Conservation (phyloP, 53 echinoderm and acorn worm species). For the Holothuria scabra region DNA sequence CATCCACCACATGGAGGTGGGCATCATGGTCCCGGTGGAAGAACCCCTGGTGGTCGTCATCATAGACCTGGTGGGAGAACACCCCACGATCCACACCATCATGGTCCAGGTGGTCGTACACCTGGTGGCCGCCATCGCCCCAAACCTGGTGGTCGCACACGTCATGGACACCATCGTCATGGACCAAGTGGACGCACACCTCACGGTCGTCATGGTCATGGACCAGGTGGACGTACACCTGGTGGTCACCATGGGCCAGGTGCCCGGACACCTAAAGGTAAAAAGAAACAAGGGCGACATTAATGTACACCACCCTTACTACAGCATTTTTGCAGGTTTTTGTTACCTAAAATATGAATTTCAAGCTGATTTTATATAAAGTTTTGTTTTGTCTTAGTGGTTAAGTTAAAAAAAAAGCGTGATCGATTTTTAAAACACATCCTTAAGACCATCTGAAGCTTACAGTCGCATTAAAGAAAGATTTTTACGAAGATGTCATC, state of each 20-base stretch:
- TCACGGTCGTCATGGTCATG: conserved; percentile 13
- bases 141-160: too few relatives aligned
- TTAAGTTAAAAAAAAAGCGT: too few relatives aligned
- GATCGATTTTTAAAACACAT: too few relatives aligned
- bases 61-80: conserved; percentile 11
- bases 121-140: conserved; percentile 6
- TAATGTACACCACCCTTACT: not conserved
- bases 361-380: too few relatives aligned
- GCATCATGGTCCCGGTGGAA: conserved; percentile 13
- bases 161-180: too few relatives aligned
- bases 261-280: conserved; percentile 32
- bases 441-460: too few relatives aligned
- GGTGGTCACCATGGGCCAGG: conserved; percentile 8
- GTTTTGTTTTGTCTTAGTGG: too few relatives aligned
- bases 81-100: not conserved
- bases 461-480: too few relatives aligned
- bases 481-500: too few relatives aligned
- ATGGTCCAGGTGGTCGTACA: conserved; percentile 31
- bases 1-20: too few relatives aligned
- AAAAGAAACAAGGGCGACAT: not conserved
- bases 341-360: too few relatives aligned
- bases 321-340: too few relatives aligned
- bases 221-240: not conserved
- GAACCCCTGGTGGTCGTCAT: not conserved
- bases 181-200: conserved; percentile 25